A percentile compares a stretch with the other conserved stretches of the same genome.
Conservation (phyloP, 2,797 vertebrate species). For the Epinephelus malabaricus region DNA sequence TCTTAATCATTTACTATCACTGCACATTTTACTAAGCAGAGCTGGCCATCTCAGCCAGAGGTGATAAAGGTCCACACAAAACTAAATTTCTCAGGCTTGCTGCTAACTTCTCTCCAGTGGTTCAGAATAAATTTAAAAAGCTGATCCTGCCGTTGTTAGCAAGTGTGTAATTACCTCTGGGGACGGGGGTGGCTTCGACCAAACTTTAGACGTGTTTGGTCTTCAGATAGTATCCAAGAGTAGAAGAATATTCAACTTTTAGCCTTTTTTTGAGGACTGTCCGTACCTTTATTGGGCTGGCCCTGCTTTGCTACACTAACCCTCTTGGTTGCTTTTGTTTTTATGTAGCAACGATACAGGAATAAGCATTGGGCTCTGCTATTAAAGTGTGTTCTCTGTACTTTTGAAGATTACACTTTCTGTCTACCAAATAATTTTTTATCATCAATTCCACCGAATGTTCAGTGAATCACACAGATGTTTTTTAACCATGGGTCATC, state of each 20-base stretch:
- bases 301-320: no score
- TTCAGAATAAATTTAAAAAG: conserved; percentile 2
- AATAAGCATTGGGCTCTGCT: no score
- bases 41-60: conserved; percentile 4
- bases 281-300: no score
- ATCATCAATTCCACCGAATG: not conserved
- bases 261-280: no score
- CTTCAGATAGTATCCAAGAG: not conserved
- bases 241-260: not conserved
- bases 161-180: not conserved
- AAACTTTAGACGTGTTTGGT: not conserved
- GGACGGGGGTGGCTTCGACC: no score
- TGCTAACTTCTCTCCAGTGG: not conserved
- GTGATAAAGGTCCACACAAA: conserved; percentile 8
- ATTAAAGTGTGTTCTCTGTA: no score
- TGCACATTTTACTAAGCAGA: conserved; percentile 3
- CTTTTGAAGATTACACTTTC: no score
- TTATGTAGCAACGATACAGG: no score
- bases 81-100: conserved; percentile 8
- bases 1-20: not conserved
- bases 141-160: not conserved
- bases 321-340: no score
- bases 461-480: not conserved
- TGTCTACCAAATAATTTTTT: no score
- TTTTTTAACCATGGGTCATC: not conserved